phyloP scores from a whole-genome alignment of 2,888 invertebrate species.

The Macrosoma leucophasiata region DNA sequence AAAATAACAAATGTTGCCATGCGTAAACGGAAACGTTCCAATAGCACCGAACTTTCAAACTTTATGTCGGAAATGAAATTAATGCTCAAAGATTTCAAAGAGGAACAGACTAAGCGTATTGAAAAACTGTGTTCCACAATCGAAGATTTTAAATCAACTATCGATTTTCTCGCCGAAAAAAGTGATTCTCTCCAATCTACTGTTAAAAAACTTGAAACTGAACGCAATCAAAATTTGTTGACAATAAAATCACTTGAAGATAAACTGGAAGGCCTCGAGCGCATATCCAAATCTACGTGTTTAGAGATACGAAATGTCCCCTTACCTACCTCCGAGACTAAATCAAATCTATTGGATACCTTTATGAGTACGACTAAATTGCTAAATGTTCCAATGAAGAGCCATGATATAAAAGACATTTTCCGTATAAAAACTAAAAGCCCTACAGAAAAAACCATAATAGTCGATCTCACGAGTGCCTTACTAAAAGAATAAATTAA shows the following conservation, averaged over 20 bases:
- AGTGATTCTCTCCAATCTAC: too few species aligned
- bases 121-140: too few species aligned
- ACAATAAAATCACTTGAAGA: slow-evolving; percentile 9
- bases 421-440: slow-evolving; percentile 9
- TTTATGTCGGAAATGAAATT: too few species aligned
- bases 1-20: too few species aligned
- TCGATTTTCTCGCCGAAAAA: too few species aligned
- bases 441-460: slow-evolving; percentile 8
- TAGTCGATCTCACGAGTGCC: slow-evolving; percentile 13
- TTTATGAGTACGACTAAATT: not conserved
- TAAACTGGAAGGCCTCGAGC: slow-evolving; percentile 5
- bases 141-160: too few species aligned
- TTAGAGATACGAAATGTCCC: slow-evolving; percentile 16
- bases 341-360: slow-evolving; percentile 4
- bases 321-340: slow-evolving; percentile 1
- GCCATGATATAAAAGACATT: slow-evolving; percentile 6
- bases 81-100: too few species aligned
- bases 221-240: too few species aligned
- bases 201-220: too few species aligned
- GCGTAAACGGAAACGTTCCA: too few species aligned
- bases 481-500: slow-evolving; percentile 11
- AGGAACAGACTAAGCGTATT: too few species aligned
- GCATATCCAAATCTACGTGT: slow-evolving; percentile 9
- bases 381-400: slow-evolving; percentile 6
- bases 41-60: too few species aligned